A percentile compares a stretch with the other conserved stretches of the same genome.
Conservation (phyloP, 2,113 vertebrate genomes). For the Origma solitaria region DNA sequence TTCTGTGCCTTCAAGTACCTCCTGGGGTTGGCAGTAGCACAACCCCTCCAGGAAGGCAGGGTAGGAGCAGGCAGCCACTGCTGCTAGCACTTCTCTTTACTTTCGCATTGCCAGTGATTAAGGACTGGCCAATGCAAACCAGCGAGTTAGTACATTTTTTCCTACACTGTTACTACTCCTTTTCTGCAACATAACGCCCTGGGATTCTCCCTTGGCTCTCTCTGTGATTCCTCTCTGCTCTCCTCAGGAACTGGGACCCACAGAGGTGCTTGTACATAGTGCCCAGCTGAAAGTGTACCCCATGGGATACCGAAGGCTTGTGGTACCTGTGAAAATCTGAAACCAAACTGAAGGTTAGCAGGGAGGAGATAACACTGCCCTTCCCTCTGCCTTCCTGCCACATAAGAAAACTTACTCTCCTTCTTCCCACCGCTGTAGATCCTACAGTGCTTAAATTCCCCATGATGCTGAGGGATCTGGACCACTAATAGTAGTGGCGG, state of each 20-base stretch:
- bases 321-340: neutral
- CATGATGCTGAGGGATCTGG: neutral
- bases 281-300: rapidly evolving
- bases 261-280: neutral
- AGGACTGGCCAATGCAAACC: neutral
- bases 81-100: neutral
- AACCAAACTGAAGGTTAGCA: neutral
- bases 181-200: neutral
- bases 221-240: neutral
- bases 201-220: neutral
- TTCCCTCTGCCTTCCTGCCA: neutral
- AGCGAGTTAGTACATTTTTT: neutral
- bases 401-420: neutral
- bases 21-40: rapidly evolving
- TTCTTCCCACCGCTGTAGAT: neutral
- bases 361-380: neutral
- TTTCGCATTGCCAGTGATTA: neutral
- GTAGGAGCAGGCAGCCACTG: neutral
- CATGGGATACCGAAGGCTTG: neutral
- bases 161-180: neutral
- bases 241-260: neutral
- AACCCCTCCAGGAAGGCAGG: rapidly evolving
- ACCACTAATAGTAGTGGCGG: neutral
- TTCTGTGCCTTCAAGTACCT: neutral
- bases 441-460: neutral